These are phyloP conservation scores for Cossypha dichroa DNA, from an alignment of 2,797 vertebrate genomes.

Conservation along the genomic window DNA sequence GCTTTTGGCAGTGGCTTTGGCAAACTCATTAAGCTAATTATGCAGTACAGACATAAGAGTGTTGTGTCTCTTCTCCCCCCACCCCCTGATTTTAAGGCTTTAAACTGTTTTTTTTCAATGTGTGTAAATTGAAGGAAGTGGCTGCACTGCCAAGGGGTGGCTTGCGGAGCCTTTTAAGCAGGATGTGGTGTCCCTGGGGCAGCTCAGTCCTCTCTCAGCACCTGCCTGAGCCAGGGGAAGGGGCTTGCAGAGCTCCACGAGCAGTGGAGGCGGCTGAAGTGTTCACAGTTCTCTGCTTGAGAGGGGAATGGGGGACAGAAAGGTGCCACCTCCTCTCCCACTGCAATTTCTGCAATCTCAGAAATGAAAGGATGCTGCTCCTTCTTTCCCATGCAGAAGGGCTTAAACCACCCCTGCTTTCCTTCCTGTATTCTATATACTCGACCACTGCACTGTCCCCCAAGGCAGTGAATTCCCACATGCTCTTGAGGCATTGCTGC, in stretches of 20 bases:
- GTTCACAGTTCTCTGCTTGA: not conserved
- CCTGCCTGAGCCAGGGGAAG: slow-evolving; percentile 23
- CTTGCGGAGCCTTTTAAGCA: slow-evolving; percentile 13
- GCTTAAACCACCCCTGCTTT: not conserved
- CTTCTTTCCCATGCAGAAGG: not conserved
- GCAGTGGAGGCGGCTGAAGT: not conserved
- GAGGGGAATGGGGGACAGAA: not conserved
- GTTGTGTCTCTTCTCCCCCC: slow-evolving; percentile 11
- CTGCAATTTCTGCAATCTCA: not conserved
- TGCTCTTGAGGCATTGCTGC: not conserved
- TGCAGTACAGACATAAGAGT: slow-evolving; percentile 70
- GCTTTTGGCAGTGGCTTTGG: slow-evolving; percentile 85
- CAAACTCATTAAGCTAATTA: slow-evolving; percentile 87
- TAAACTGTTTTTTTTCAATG: slow-evolving; percentile 61
- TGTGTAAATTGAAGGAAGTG: slow-evolving; percentile 71
- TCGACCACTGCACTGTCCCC: not conserved
- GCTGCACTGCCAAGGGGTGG: slow-evolving; percentile 24
- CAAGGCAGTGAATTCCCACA: not conserved
- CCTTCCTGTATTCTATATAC: not conserved
- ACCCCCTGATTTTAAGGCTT: slow-evolving; percentile 79
- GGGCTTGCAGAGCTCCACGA: not conserved
- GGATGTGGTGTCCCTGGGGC: slow-evolving; percentile 48
- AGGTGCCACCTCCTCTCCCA: not conserved
- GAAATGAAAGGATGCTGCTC: not conserved
- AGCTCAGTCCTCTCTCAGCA: not conserved